phyloP scores from a whole-genome alignment of 2,113 vertebrate genomes.

The Anarhynchus alexandrinus region DNA sequence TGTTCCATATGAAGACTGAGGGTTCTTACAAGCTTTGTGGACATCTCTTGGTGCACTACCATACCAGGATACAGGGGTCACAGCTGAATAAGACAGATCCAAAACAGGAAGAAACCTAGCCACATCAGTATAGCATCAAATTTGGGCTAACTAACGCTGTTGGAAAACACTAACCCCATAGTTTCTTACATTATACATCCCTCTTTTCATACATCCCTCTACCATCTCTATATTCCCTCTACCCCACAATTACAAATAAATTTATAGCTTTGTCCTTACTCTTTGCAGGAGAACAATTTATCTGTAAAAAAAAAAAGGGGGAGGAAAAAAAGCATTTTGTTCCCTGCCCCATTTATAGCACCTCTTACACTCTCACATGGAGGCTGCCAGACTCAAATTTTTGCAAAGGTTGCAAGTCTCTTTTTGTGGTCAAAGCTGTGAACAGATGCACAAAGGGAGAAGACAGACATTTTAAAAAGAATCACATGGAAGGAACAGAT shows the following conservation, averaged over 20 bases:
- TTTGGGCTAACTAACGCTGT: background rate
- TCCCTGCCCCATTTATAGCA: background rate
- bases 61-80: background rate
- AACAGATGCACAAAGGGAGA: slow-evolving; percentile 39
- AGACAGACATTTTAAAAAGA: slow-evolving; percentile 23
- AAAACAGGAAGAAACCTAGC: background rate
- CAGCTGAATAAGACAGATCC: background rate
- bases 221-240: background rate
- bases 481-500: background rate
- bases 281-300: background rate
- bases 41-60: background rate
- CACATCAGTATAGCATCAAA: background rate
- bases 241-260: background rate
- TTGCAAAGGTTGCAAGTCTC: slow-evolving; percentile 28
- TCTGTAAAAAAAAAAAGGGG: background rate
- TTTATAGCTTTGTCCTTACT: background rate
- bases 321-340: background rate
- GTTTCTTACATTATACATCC: no score
- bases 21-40: background rate
- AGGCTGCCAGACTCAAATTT: slow-evolving; percentile 11
- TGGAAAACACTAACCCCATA: background rate
- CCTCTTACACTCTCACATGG: background rate
- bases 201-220: background rate
- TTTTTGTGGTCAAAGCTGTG: slow-evolving; percentile 51
- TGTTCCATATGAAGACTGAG: background rate